Percentiles rank a stretch among this genome's conserved stretches.
These are phyloP conservation scores for Eidolon dupreanum DNA, from an alignment of 2,797 vertebrate genomes.

Conservation along the genomic window DNA sequence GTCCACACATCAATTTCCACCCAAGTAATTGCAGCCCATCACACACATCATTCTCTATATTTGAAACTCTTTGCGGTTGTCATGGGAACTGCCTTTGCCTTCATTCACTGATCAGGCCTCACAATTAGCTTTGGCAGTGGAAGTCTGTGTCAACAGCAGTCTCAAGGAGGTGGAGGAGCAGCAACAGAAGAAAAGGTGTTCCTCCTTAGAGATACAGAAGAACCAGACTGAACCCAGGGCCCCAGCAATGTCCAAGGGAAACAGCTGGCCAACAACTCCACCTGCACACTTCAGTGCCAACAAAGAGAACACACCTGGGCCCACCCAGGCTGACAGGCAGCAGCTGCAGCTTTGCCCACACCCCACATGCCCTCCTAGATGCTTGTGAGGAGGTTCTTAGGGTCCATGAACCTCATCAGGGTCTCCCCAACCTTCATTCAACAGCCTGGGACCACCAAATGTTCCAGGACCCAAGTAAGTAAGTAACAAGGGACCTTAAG, in stretches of 20 bases:
- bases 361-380: not conserved
- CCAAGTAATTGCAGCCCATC: conserved; percentile 71
- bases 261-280: not conserved
- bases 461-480: not conserved
- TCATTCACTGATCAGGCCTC: conserved; percentile 73
- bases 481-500: not conserved
- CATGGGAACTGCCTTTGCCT: conserved; percentile 64
- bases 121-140: conserved; percentile 67
- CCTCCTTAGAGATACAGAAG: not conserved
- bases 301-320: not conserved
- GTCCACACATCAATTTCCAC: conserved; percentile 71
- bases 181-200: not conserved
- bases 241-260: not conserved
- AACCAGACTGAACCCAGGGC: not conserved
- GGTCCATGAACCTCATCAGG: not conserved
- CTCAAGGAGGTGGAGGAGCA: not conserved
- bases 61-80: conserved; percentile 71
- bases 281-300: not conserved
- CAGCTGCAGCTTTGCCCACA: not conserved
- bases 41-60: conserved; percentile 69
- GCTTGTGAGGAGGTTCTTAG: not conserved
- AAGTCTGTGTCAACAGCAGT: conserved; percentile 72
- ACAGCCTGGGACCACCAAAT: not conserved
- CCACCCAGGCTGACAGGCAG: not conserved
- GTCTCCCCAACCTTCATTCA: not conserved